These are phyloP conservation scores for Syngnathus acus DNA, from an alignment of 2,797 vertebrate genomes.

Conservation along the genomic window DNA sequence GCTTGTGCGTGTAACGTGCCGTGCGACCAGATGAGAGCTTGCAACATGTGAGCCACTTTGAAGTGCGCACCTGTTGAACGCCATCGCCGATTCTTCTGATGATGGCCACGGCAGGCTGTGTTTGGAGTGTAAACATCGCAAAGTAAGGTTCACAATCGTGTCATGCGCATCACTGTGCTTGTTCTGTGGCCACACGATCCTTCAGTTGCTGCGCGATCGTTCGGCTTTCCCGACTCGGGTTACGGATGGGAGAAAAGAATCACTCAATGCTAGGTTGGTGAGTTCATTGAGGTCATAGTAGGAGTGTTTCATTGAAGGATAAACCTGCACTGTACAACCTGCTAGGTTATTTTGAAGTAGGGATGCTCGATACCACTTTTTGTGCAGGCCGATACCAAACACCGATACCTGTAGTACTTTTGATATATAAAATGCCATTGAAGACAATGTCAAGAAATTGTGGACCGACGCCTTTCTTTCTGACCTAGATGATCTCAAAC, in stretches of 20 bases:
- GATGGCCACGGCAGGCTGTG: conserved; percentile 33
- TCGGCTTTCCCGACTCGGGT: not conserved
- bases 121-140: conserved; percentile 43
- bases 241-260: not conserved
- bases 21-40: conserved; percentile 15
- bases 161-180: conserved; percentile 15
- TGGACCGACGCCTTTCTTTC: too few relatives aligned
- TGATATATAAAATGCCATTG: not conserved
- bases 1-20: conserved; percentile 28
- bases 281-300: too few relatives aligned
- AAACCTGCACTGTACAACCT: too few relatives aligned
- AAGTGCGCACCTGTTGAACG: conserved; percentile 63
- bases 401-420: too few relatives aligned
- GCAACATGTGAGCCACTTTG: conserved; percentile 26
- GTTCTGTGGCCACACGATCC: conserved; percentile 4
- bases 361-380: too few relatives aligned
- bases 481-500: too few relatives aligned
- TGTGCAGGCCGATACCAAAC: too few relatives aligned
- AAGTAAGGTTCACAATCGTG: conserved; percentile 24
- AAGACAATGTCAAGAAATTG: too few relatives aligned
- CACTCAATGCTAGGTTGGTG: not conserved
- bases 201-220: not conserved
- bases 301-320: too few relatives aligned
- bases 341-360: too few relatives aligned
- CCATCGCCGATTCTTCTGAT: conserved; percentile 42